These are phyloP conservation scores for Lepetodrilus schrolli DNA, from an alignment of 2,888 invertebrate species.

Conservation along the genomic window DNA sequence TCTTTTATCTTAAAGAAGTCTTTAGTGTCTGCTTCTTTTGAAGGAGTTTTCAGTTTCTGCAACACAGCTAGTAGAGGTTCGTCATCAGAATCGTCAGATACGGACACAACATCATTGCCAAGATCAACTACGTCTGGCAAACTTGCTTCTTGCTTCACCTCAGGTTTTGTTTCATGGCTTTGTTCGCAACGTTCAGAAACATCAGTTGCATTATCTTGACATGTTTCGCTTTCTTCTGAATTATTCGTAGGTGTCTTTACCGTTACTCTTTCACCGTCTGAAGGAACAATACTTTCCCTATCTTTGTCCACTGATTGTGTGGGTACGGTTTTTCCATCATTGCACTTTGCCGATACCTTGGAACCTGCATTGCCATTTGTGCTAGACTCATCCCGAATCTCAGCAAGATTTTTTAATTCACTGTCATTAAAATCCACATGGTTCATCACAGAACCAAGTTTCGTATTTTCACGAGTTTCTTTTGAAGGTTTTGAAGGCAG, in stretches of 20 bases:
- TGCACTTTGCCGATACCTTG: too few species aligned
- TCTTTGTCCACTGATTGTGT: too few species aligned
- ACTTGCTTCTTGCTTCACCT: neutral
- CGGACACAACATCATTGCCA: neutral
- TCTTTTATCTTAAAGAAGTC: too few species aligned
- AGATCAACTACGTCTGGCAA: neutral
- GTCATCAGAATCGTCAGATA: neutral
- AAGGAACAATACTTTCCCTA: too few species aligned
- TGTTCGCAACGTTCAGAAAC: conserved; percentile 2
- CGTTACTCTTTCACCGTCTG: neutral
- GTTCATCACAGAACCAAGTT: neutral
- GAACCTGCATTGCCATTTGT: too few species aligned
- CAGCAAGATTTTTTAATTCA: too few species aligned
- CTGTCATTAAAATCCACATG: neutral
- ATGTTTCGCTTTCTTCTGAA: neutral
- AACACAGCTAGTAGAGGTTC: too few species aligned
- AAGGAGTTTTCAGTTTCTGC: too few species aligned
- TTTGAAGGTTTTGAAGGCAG: neutral
- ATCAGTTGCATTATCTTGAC: neutral
- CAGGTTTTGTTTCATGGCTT: conserved; percentile 12
- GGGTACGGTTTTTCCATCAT: neutral
- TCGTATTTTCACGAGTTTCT: neutral
- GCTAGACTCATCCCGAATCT: too few species aligned
- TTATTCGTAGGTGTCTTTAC: neutral
- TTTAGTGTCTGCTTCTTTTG: too few species aligned